Percentiles rank a stretch among this genome's conserved stretches.
phyloP scores from a whole-genome alignment of 2,797 vertebrate genomes.

The Sylvia borin region DNA sequence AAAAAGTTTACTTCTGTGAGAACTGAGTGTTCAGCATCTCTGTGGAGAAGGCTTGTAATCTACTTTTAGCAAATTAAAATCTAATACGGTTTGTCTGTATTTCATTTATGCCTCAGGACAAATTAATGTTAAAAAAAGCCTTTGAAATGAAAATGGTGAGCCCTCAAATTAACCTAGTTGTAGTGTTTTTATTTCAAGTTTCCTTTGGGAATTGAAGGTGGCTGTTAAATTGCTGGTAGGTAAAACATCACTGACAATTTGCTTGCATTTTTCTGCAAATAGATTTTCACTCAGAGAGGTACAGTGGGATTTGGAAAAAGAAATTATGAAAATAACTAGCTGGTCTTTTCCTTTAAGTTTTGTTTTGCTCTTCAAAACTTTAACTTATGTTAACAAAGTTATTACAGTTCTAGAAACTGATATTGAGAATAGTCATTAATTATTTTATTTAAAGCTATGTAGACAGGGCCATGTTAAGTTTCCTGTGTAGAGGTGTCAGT shows the following conservation, averaged over 20 bases:
- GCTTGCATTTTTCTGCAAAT: neutral
- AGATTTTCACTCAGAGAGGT: neutral
- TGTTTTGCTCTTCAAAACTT: neutral
- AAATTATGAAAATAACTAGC: neutral
- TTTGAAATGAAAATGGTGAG: slow-evolving; percentile 38
- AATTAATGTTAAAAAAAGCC: slow-evolving; percentile 42
- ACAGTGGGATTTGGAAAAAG: neutral
- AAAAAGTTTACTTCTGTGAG: neutral
- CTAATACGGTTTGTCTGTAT: neutral
- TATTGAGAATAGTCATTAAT: neutral
- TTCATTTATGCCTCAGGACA: slow-evolving; percentile 41
- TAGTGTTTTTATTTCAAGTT: slow-evolving; percentile 47
- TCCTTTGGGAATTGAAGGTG: slow-evolving; percentile 4
- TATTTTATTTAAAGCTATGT: neutral
- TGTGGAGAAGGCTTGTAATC: neutral
- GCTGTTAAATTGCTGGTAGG: neutral
- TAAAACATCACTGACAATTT: slow-evolving; percentile 11
- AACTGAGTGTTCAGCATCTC: neutral
- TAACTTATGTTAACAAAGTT: neutral
- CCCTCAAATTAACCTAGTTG: slow-evolving; percentile 52
- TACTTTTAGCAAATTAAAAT: slow-evolving; percentile 53
- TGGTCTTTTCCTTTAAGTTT: neutral
- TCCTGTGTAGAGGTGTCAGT: neutral
- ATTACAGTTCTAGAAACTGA: neutral
- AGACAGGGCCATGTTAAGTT: neutral